phyloP scores from a whole-genome alignment of 1,140 invertebrate genomes.

The Pseudoatta argentina region DNA sequence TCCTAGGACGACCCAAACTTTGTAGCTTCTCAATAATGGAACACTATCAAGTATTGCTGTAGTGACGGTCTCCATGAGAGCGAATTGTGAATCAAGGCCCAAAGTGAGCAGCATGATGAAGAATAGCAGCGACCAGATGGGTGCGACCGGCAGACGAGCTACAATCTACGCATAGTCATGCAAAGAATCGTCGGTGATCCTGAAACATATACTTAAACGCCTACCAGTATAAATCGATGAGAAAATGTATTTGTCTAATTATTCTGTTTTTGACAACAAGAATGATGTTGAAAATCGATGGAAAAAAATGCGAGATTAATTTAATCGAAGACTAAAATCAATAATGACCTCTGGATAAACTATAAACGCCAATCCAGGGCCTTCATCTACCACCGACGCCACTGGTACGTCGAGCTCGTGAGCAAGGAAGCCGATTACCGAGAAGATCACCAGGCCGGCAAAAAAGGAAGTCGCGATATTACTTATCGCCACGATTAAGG shows the following conservation, averaged over 20 bases:
- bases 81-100: constrained; percentile 93
- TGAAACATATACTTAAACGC: background rate
- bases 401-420: constrained; percentile 91
- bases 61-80: constrained; percentile 93
- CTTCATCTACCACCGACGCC: constrained; percentile 91
- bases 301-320: background rate
- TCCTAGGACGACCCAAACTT: constrained; percentile 90
- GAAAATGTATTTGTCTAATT: background rate
- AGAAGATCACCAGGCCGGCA: constrained; percentile 92
- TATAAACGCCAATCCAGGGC: constrained; percentile 93
- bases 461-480: constrained; percentile 93
- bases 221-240: background rate
- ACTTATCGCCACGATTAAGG: constrained; percentile 91
- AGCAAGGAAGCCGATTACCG: constrained; percentile 92
- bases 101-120: constrained; percentile 94
- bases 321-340: background rate
- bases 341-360: constrained; percentile 93
- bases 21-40: constrained; percentile 90
- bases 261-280: background rate
- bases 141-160: constrained; percentile 92
- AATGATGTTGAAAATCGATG: background rate
- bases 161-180: constrained; percentile 85
- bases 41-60: constrained; percentile 93
- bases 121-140: constrained; percentile 94
- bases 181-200: background rate